Conservation (phyloP, 2,113 vertebrate species). For the Corythornis vintsioides region DNA sequence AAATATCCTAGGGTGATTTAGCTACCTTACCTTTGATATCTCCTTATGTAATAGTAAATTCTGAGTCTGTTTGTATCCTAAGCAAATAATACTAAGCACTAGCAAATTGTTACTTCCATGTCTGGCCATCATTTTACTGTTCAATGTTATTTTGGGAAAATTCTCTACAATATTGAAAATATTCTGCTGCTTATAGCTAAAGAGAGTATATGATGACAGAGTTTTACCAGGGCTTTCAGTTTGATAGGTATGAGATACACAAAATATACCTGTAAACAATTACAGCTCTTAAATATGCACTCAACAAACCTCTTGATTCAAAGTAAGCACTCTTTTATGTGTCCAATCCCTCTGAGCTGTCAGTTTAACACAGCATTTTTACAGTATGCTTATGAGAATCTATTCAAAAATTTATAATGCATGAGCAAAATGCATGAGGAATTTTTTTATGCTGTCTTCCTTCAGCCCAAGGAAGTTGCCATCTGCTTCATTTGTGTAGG, state of each 20-base stretch:
- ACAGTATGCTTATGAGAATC: not conserved
- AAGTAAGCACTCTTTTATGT: not conserved
- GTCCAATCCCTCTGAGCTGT: not conserved
- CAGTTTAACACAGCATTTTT: conserved; percentile 9
- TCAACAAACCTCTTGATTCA: not conserved
- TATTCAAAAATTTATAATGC: conserved; percentile 15
- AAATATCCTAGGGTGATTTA: not conserved
- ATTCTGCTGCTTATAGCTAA: not conserved
- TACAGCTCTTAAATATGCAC: not conserved
- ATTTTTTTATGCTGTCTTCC: conserved; percentile 10
- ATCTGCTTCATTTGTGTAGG: conserved; percentile 24
- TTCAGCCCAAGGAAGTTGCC: conserved; percentile 33
- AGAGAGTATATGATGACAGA: not conserved
- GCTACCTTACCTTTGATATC: not conserved
- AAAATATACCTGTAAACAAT: not conserved
- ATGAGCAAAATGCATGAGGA: not conserved
- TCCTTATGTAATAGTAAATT: not conserved
- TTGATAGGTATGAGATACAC: not conserved
- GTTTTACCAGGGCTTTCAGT: not conserved
- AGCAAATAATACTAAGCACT: not conserved
- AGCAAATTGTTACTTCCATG: not conserved
- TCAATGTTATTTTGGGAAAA: conserved; percentile 16
- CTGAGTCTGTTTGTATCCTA: not conserved
- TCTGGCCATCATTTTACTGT: not conserved
- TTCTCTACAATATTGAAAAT: not conserved